Evolutionary conservation across 2,113 vertebrate genomes (phyloP).

Genomic region (Bubo scandiacus): DNA sequence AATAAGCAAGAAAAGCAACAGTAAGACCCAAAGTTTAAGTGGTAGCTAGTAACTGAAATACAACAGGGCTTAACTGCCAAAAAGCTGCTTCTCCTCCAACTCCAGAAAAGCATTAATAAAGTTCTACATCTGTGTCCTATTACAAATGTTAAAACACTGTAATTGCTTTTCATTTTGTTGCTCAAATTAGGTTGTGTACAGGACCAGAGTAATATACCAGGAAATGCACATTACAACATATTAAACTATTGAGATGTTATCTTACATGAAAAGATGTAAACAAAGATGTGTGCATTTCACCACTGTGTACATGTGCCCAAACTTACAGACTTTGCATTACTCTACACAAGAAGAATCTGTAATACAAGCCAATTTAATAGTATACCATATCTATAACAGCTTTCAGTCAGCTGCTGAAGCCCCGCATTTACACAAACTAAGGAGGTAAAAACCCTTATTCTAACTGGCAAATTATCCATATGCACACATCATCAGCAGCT

Average conservation of each 20-base stretch:
- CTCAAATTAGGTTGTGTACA: background rate
- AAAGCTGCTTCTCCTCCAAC: background rate
- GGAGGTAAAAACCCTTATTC: background rate
- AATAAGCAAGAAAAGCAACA: background rate
- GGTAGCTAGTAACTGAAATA: background rate
- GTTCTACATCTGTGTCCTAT: no score
- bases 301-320: no score
- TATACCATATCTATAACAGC: background rate
- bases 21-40: background rate
- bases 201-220: background rate
- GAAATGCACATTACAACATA: background rate
- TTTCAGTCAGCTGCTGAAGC: background rate
- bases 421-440: background rate
- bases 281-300: no score
- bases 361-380: background rate
- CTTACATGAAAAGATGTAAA: background rate
- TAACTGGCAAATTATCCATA: background rate
- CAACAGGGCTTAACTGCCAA: background rate
- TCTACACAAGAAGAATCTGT: background rate
- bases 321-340: background rate
- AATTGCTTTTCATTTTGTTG: background rate
- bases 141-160: rapidly evolving
- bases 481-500: background rate
- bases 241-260: background rate
- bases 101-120: background rate